Evolutionary conservation across 2,113 vertebrate genomes (phyloP), one percentile per base, ranked within the genome.

Genomic region (Petromus typicus): DNA sequence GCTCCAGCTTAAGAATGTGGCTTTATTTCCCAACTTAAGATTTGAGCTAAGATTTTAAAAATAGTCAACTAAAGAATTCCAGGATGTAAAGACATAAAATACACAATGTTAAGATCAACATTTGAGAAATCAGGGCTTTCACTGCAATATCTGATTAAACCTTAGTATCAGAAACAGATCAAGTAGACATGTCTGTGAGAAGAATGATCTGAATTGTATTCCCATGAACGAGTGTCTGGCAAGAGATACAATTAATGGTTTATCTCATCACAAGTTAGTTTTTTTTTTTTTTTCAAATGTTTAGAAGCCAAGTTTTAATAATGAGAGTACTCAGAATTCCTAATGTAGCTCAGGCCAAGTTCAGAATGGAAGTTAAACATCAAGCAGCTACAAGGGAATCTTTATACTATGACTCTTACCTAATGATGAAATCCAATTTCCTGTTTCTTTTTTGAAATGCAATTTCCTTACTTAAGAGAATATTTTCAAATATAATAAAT

Each of bases 291-390:
- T 61, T n/a, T n/a, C n/a, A n/a, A 30, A 71, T 66, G 85, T 5
- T 11, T 73, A 12, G 25, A 89, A 97, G 90, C n/a, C 85, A 97
- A 93, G 61, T 94, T 96, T 96, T 92, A 91, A 93, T 97, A 92
- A 57, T 51, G 63, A 57, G 71, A 97, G 32, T 81, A 86, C 37
- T 96, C 73, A 90, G 76, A 97, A 91, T n/a, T 57, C n/a, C 54
- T 75, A 97, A 59, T 91, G 43, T 57, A 87, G 63, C 54, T 87
- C 90, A 91, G 67, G 78, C 22, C 90, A 95, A 91, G 75, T 95
- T 96, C 89, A 97, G 81, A 92, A 92, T 54, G 59, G 43, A 95
- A 89, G 32, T n/a, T 82, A 95, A 96, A 91, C 0, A 92, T 66
- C 80, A 82, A 64, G 69, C 37, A 91, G 56, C 92, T 59, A 94